phyloP scores from a whole-genome alignment of 2,797 vertebrate species.

The Oceanodroma leucorhoa region DNA sequence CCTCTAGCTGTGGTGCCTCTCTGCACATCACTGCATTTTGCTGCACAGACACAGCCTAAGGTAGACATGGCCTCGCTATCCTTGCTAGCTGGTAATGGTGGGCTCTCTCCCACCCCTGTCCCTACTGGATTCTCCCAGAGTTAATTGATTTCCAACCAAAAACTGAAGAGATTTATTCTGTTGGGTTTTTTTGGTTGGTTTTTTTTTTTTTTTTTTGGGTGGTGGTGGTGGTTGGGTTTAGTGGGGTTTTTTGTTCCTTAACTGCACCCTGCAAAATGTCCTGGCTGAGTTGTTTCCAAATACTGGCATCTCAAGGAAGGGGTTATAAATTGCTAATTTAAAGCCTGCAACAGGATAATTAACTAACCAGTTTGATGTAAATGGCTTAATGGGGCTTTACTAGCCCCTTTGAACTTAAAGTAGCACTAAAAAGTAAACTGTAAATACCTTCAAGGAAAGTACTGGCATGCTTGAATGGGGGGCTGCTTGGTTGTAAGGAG shows the following conservation, averaged over 20 bases:
- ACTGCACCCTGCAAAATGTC: conserved; percentile 36
- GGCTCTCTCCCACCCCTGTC: neutral
- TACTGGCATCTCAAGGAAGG: conserved; percentile 51
- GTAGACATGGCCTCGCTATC: neutral
- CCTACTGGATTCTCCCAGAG: neutral
- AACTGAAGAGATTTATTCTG: neutral
- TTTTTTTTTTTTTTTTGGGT: too few species aligned
- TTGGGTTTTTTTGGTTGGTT: too few species aligned
- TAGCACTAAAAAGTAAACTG: conserved; percentile 66
- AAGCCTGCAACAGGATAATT: conserved; percentile 61
- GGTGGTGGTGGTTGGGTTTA: neutral
- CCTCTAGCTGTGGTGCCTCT: neutral
- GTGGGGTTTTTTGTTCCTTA: neutral
- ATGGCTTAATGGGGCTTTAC: conserved; percentile 65
- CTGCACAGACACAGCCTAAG: neutral
- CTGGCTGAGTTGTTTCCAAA: conserved; percentile 35
- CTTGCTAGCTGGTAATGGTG: neutral
- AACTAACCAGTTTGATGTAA: conserved; percentile 69
- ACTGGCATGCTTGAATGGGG: conserved; percentile 30
- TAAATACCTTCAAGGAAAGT: conserved; percentile 64
- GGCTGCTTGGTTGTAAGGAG: conserved; percentile 1
- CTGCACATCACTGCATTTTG: neutral
- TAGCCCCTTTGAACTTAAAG: conserved; percentile 63
- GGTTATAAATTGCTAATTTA: conserved; percentile 59
- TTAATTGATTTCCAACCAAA: neutral